Conservation (phyloP, 2,113 vertebrate genomes). For the Amblyornis subalaris region DNA sequence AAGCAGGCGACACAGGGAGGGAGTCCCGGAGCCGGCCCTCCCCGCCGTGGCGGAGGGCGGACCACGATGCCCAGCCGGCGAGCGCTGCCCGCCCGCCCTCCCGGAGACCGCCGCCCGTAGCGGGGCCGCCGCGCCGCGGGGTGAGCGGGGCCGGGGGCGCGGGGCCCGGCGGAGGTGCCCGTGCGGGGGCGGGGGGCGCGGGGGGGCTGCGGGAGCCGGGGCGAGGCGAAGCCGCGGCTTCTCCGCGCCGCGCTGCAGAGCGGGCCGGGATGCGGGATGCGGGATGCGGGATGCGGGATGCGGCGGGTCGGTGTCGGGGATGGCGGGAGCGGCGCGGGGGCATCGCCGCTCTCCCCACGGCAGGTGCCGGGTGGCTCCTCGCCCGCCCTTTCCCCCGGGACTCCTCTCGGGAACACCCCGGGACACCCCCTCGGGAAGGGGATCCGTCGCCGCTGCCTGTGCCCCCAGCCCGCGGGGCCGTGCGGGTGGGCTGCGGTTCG, state of each 20-base stretch:
- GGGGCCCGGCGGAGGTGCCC: not conserved
- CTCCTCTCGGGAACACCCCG: not conserved
- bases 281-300: not conserved
- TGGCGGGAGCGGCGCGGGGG: not conserved
- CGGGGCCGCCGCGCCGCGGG: not conserved
- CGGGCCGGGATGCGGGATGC: not conserved
- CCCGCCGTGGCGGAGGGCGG: not conserved
- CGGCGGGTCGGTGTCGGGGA: not conserved
- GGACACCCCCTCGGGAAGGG: not conserved
- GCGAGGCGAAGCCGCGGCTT: not conserved
- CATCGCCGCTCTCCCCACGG: not conserved
- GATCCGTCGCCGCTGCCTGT: rapidly evolving
- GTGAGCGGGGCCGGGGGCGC: not conserved
- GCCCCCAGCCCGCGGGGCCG: not conserved
- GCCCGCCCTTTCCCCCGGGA: not conserved
- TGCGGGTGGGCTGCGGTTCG: not conserved
- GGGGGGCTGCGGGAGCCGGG: not conserved
- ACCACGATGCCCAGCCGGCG: not conserved
- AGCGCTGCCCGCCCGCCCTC: not conserved
- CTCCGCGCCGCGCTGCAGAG: not conserved
- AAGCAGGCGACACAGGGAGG: not conserved
- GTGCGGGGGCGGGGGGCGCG: not conserved
- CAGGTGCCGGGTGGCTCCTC: not conserved
- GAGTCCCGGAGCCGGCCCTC: not conserved
- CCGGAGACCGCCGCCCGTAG: not conserved